Percentiles rank a stretch among this genome's conserved stretches.
Evolutionary conservation across 2,888 invertebrate genomes (phyloP).

Genomic region (Syrphus vitripennis): DNA sequence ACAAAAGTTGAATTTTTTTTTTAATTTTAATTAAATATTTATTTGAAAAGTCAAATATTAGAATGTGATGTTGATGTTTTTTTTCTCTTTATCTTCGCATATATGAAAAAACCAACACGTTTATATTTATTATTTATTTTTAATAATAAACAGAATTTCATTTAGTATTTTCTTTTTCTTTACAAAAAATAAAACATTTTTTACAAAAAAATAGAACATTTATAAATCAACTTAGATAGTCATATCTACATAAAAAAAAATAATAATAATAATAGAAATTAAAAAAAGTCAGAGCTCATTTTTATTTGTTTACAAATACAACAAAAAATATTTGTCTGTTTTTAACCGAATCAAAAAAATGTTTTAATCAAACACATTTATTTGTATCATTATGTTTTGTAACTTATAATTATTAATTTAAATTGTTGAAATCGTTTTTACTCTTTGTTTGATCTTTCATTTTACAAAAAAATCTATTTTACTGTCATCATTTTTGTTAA

Average conservation of each 20-base stretch:
- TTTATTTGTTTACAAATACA: slow-evolving; percentile 17
- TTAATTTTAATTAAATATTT: slow-evolving; percentile 44
- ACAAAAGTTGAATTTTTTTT: slow-evolving; percentile 56
- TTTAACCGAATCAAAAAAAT: slow-evolving; percentile 18
- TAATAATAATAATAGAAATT: background rate
- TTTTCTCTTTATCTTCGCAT: slow-evolving; percentile 64
- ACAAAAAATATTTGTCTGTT: slow-evolving; percentile 14
- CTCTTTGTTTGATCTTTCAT: slow-evolving; percentile 52
- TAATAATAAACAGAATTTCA: slow-evolving; percentile 65
- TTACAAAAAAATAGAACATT: slow-evolving; percentile 14
- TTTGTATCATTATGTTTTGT: slow-evolving; percentile 55
- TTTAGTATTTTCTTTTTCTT: slow-evolving; percentile 71
- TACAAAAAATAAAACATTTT: slow-evolving; percentile 37
- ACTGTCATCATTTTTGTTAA: slow-evolving; percentile 56
- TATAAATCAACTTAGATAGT: slow-evolving; percentile 29
- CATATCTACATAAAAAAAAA: background rate
- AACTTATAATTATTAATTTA: slow-evolving; percentile 32
- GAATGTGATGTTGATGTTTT: slow-evolving; percentile 72
- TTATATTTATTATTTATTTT: slow-evolving; percentile 46
- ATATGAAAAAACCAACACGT: slow-evolving; percentile 56
- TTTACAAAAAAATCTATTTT: slow-evolving; percentile 28
- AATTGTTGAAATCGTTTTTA: slow-evolving; percentile 42
- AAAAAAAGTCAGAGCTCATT: slow-evolving; percentile 37
- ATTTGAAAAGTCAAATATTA: slow-evolving; percentile 59
- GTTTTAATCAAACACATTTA: slow-evolving; percentile 48